Conservation (phyloP, 2,797 vertebrate genomes). For the Amblyraja radiata region DNA sequence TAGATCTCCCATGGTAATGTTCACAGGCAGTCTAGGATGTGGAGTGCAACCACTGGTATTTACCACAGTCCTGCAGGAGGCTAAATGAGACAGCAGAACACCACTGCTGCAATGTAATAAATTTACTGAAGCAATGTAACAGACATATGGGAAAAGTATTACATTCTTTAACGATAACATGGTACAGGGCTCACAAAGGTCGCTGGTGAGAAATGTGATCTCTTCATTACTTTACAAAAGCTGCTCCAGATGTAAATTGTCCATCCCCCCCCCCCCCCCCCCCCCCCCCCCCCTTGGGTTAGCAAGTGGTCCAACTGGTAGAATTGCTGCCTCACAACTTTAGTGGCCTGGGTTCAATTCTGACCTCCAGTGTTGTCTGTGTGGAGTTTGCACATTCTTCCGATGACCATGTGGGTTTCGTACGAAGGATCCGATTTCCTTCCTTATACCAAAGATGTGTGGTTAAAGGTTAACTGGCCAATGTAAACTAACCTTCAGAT, state of each 20-base stretch:
- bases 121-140: neutral
- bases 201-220: neutral
- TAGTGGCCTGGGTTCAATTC: too few species aligned
- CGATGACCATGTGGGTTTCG: too few species aligned
- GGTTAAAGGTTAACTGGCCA: too few species aligned
- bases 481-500: too few species aligned
- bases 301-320: too few species aligned
- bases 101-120: neutral
- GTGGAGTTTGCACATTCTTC: too few species aligned
- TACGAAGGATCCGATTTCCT: too few species aligned
- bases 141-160: neutral
- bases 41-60: neutral
- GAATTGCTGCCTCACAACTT: too few species aligned
- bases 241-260: neutral
- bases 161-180: neutral
- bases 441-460: too few species aligned
- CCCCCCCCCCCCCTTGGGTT: neutral
- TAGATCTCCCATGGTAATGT: constrained; percentile 11
- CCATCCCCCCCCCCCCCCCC: neutral
- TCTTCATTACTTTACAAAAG: neutral
- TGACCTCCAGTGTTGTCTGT: too few species aligned
- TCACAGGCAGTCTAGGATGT: constrained; percentile 22
- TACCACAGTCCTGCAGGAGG: neutral
- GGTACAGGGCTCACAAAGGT: neutral
- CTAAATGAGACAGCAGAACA: neutral